Conservation (phyloP, 2,113 vertebrate species). For the Thunnus thynnus region DNA sequence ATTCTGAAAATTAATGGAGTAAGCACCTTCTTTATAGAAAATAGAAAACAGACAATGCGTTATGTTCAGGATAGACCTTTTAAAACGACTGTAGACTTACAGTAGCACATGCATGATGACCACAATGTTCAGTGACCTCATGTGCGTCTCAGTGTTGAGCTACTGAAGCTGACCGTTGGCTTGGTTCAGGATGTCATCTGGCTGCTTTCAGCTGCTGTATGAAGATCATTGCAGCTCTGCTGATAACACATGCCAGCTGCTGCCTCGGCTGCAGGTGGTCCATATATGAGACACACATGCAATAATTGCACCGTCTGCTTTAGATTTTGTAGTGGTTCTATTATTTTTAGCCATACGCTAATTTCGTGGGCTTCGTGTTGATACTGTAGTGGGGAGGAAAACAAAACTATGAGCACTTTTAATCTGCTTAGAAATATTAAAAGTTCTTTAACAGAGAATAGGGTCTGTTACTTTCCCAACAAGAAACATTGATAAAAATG, state of each 20-base stretch:
- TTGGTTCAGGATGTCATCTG: slow-evolving; percentile 62
- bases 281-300: slow-evolving; percentile 62
- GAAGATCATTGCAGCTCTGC: slow-evolving; percentile 37
- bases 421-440: neutral
- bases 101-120: slow-evolving; percentile 9
- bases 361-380: slow-evolving; percentile 36
- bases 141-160: slow-evolving; percentile 21
- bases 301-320: slow-evolving; percentile 72
- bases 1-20: slow-evolving; percentile 55
- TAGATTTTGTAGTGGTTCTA: slow-evolving; percentile 43
- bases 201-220: slow-evolving; percentile 42
- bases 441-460: no score
- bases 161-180: slow-evolving; percentile 33
- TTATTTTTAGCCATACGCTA: slow-evolving; percentile 22
- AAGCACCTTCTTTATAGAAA: slow-evolving; percentile 42
- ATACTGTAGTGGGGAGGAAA: neutral
- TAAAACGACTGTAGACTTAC: neutral
- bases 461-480: no score
- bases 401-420: neutral
- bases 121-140: slow-evolving; percentile 24
- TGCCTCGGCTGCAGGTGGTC: slow-evolving; percentile 76
- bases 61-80: slow-evolving; percentile 6
- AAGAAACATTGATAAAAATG: no score
- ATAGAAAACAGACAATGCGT: slow-evolving; percentile 23
- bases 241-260: slow-evolving; percentile 74